Evolutionary conservation across 92 coral and sea anemone species (phyloP), one percentile per base, ranked within the genome.

Genomic region (Metridium senile): DNA sequence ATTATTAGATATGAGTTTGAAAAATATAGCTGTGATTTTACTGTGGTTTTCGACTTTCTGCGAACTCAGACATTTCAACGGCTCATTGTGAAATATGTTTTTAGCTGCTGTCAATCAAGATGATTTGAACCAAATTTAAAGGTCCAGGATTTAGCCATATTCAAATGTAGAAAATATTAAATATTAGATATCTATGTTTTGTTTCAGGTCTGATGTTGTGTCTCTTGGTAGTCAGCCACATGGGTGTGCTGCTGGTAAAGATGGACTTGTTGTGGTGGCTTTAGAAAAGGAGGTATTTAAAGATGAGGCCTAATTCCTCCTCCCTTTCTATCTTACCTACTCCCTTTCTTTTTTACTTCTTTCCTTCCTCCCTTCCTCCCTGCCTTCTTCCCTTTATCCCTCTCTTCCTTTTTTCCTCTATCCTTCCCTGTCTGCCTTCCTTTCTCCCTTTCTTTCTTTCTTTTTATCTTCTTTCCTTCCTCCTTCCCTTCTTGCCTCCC

Each of bases 201-300:
- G 59, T 71, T 72, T 46, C 81, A 94, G 98, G 35, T 69, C 87
- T 62, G 88, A 88, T 22, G 72, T 71, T 65, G 73, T 78, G 19
- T 84, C 86, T 30, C 56, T 94, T 65, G 91, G 82, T 65, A 84
- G 93, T 52, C 89, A 89, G 88, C 97, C 97, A 22, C 75, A 46
- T 45, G 80, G 88, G 23, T 71, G 89, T 73, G 94, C 85, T 57
- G 62, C 77, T 52, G 97, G 97, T 31, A 94, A 89, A 78, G 93
- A 92, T 82, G 97, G 93, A 11, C 86, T 94, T 21, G 68, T 72
- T 53, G 70, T 91, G 27, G 90, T 87, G 29, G 75, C 92, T 33
- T 87, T 97, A 58, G n/a, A 81, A 11, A 81, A 83, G 21, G 84
- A 94, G 72, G 98, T 94, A 77, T 84, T 79, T 17, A 54, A 30